Evolutionary conservation across 2,113 vertebrate species (phyloP).

Genomic region (western clawed frog (Xenopus tropicalis)): UCB_Xtro_10.0 CM004450.2:54187001-54187500

Average conservation of each 20-base stretch:
- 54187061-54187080: slow-evolving; percentile 18
- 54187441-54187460: too few species aligned
- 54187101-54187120: slow-evolving; percentile 27
- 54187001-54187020: neutral
- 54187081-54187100: slow-evolving; percentile 26
- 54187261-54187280: slow-evolving; percentile 29
- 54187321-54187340: slow-evolving; percentile 21
- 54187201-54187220: slow-evolving; percentile 6
- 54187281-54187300: slow-evolving; percentile 35
- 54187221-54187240: neutral
- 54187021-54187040: slow-evolving; percentile 1
- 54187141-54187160: slow-evolving; percentile 4
- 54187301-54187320: slow-evolving; percentile 34
- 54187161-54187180: slow-evolving; percentile 9
- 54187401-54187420: neutral
- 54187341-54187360: slow-evolving; percentile 8
- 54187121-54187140: slow-evolving; percentile 24
- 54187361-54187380: neutral
- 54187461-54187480: too few species aligned
- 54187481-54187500: neutral
- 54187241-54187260: too few species aligned
- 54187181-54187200: slow-evolving; percentile 5
- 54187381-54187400: neutral
- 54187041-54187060: slow-evolving; percentile 3
- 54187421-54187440: too few species aligned